Evolutionary conservation across 1,140 invertebrate genomes (phyloP), one percentile per base, ranked within the genome.

Genomic region (Epicauta chinensis): DNA sequence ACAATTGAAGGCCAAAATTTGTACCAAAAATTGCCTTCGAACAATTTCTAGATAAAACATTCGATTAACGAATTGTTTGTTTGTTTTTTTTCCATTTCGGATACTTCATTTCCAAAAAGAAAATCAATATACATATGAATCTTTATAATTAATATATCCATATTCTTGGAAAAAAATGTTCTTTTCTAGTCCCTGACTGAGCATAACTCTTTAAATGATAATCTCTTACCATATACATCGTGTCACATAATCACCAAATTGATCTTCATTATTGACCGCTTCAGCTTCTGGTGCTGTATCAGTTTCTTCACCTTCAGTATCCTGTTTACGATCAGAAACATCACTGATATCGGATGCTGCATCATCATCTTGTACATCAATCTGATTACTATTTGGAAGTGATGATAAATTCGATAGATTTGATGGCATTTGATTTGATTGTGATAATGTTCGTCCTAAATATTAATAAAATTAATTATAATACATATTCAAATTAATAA

Each of bases 231-330:
- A 97, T 60, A 97, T 91, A 71, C 93, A 97, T 38, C 93, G 76
- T 0, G 93, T 97, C 38, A 91, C 79, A 50, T 87, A 89, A 62
- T 93, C 90, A 32, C 91, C 90, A 61, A 91, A 70, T 29, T 64
- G 59, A 41, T 70, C 68, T 17, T 70, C 65, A 37, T 63, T 70
- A 38, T 52, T 49, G 2, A 77, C 58, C 62, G 86, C 87, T 59
- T 89, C 87, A 1, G 84, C 87, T 70, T 91, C 87, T 0, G 88
- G 85, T 0, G 89, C 89, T 0, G 89, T 92, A 71, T 91, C 89
- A 0, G 89, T 93, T 69, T 91, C 89, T 64, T 91, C 89, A 0
- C 87, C 88, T 59, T 86, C 82, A 1, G 79, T 80, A 53, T 83
- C 82, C 0, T 70, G 74, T 51, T 78, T 75, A 17, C 78, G 65